Conservation (phyloP, 2,113 vertebrate genomes). For the Dasyornis broadbenti region DNA sequence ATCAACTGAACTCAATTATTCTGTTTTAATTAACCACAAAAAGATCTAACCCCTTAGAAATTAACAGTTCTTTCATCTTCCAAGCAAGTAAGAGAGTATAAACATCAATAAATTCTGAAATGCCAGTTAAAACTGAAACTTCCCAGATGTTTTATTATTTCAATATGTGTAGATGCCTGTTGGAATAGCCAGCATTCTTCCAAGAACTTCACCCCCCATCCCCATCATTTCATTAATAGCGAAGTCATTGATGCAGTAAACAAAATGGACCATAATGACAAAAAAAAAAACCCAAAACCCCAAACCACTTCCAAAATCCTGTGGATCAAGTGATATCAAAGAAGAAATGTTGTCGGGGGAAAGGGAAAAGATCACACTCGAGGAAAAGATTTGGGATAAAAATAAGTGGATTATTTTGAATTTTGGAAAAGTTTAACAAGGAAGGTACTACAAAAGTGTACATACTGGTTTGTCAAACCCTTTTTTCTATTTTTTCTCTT, state of each 20-base stretch:
- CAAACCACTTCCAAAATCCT: neutral
- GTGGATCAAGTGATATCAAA: neutral
- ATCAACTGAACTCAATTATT: neutral
- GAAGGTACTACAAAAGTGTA: neutral
- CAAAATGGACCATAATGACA: neutral
- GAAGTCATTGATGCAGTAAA: neutral
- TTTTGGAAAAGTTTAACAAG: neutral
- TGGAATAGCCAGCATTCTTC: neutral
- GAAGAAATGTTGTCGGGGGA: neutral
- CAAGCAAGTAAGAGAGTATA: neutral
- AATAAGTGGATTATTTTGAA: neutral
- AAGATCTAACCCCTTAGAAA: neutral
- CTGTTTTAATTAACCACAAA: neutral
- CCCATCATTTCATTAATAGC: neutral
- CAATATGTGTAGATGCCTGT: neutral
- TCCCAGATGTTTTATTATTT: neutral
- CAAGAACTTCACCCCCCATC: neutral
- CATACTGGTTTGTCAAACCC: neutral
- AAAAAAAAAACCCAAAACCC: neutral
- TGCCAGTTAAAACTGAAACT: neutral
- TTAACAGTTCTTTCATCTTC: neutral
- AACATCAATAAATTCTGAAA: neutral
- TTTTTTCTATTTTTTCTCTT: neutral
- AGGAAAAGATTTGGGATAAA: neutral
- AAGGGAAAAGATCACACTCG: neutral